These are phyloP conservation scores for Leptopterna dolabrata DNA, from an alignment of 2,888 invertebrate species.

Conservation along the genomic window DNA sequence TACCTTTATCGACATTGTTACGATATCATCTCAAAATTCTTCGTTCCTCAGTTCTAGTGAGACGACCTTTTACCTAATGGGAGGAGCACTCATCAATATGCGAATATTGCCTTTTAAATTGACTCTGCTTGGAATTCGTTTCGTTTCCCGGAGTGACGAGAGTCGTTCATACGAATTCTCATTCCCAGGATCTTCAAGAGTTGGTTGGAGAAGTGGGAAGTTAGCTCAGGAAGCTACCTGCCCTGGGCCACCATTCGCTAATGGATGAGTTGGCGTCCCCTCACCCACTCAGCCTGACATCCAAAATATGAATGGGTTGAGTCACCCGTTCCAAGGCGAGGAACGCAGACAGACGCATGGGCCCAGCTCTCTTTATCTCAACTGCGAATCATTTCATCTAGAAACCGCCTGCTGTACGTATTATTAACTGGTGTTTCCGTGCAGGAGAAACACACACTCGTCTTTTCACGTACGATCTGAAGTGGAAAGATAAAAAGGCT, in stretches of 20 bases:
- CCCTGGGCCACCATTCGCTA: not conserved
- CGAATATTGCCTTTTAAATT: too few relatives aligned
- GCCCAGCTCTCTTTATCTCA: not conserved
- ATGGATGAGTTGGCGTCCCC: not conserved
- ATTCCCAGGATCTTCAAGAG: not conserved
- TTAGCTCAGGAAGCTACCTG: not conserved
- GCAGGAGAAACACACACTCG: not conserved
- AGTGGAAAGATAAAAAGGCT: conserved; percentile 3
- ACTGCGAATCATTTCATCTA: not conserved
- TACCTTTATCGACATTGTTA: too few relatives aligned
- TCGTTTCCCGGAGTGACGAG: too few relatives aligned
- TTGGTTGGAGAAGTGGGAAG: not conserved
- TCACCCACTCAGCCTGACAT: not conserved
- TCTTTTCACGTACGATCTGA: not conserved
- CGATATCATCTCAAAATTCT: too few relatives aligned
- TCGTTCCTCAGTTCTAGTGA: too few relatives aligned
- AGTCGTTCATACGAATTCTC: too few relatives aligned
- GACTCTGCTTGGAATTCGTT: too few relatives aligned
- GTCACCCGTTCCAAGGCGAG: not conserved
- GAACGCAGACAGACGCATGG: not conserved
- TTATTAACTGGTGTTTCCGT: conserved; percentile 7
- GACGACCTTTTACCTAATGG: too few relatives aligned
- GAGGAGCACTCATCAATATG: too few relatives aligned
- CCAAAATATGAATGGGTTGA: not conserved
- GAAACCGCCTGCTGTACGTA: not conserved